Evolutionary conservation across 92 coral and sea anemone genomes (phyloP), one percentile per base, ranked within the genome.

Genomic region (Siderastrea radians): DNA sequence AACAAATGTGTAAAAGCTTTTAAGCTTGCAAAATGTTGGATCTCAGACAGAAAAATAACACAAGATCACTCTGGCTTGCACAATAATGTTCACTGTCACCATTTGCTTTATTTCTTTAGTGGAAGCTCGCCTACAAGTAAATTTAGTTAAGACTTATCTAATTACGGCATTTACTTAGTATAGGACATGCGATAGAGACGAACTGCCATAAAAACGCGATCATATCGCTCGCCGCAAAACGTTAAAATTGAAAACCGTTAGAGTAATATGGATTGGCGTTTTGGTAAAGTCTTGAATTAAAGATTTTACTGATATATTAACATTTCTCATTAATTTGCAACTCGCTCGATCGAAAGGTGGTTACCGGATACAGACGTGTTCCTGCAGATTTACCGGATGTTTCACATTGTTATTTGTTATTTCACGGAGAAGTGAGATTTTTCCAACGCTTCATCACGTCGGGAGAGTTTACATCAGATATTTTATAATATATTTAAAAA

Each of bases 311-410:
- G 68, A 17, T 68, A 8, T 17, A 43, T n/a, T 38, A 8, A 38
- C 47, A 1, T 81, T 46, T n/a, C 52, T 19, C 74, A n/a, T 60
- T 46, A 44, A 15, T n/a, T 50, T 77, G 13, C 12, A 12, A 13
- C 15, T 26, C 50, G 49, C n/a, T 61, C 68, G 49, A 45, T 71
- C 57, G 61, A 49, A 47, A 60, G 17, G 84, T 64, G 10, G 14
- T 15, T 15, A 45, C 60, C 67, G 76, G 86, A 82, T 19, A 82
- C 64, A 45, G 54, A n/a, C 68, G 60, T 63, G 48, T 64, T 3
- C 58, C 6, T 53, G 12, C 84, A 17, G 67, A 59, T 14, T 46
- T n/a, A 78, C 78, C 78, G 78, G 78, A 74, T 57, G 86, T 46
- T 69, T 12, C 50, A 66, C 38, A 44, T 12, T 46, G 74, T 47